A percentile compares a stretch with the other conserved stretches of the same genome.
Evolutionary conservation across 2,888 invertebrate genomes (phyloP).

Genomic region (Brachypalpus laphriformis): DNA sequence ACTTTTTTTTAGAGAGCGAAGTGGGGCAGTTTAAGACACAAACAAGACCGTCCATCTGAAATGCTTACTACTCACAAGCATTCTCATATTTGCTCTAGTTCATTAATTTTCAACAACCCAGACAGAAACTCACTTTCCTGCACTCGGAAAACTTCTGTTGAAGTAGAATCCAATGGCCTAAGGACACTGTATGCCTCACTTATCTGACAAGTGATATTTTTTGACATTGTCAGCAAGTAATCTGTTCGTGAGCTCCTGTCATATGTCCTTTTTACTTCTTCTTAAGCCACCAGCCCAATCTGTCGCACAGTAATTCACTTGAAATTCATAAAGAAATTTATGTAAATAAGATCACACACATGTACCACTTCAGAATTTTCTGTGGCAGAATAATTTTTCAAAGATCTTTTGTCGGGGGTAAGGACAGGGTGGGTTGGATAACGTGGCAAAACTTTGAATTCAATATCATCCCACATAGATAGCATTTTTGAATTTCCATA

Average conservation of each 20-base stretch:
- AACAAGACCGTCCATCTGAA: no score
- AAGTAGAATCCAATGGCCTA: constrained; percentile 24
- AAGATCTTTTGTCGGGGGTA: neutral
- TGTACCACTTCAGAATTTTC: constrained; percentile 35
- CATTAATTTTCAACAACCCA: no score
- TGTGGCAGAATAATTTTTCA: constrained; percentile 23
- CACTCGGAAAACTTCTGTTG: constrained; percentile 4
- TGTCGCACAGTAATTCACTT: constrained; percentile 52
- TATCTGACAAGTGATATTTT: constrained; percentile 46
- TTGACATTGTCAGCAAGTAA: constrained; percentile 35
- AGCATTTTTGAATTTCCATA: constrained; percentile 48
- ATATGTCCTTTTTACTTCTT: constrained; percentile 41
- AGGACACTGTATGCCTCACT: constrained; percentile 38
- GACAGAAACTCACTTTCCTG: no score
- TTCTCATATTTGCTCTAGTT: no score
- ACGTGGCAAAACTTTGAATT: constrained; percentile 45
- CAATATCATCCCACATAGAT: constrained; percentile 20
- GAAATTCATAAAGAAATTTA: constrained; percentile 52
- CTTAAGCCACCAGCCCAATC: neutral
- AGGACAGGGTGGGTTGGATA: neutral
- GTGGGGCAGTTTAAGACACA: no score
- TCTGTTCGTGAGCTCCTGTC: constrained; percentile 26
- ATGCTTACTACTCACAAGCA: no score
- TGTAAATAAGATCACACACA: constrained; percentile 65
- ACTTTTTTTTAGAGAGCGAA: no score